phyloP scores from a whole-genome alignment of 2,888 invertebrate species.

The Cryptosula pallasiana region DNA sequence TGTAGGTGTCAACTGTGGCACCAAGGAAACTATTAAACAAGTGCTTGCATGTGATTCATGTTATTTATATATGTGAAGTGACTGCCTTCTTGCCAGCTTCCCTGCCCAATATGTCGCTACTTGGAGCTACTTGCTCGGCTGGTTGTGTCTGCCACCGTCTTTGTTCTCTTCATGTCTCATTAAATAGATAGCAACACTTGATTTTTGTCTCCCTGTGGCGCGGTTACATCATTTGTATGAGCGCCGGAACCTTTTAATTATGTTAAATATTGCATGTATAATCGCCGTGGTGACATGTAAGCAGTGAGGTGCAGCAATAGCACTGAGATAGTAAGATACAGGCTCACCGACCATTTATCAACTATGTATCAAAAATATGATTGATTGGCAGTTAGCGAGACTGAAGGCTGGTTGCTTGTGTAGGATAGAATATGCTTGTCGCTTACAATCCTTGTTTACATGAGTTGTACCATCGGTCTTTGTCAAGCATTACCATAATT shows the following conservation, averaged over 20 bases:
- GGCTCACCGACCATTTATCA: neutral
- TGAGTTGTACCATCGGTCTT: neutral
- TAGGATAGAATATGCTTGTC: neutral
- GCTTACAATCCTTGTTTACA: neutral
- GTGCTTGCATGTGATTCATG: neutral
- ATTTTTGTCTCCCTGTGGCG: neutral
- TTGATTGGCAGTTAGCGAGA: neutral
- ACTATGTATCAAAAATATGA: neutral
- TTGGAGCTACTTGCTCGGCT: neutral
- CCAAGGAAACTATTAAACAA: neutral
- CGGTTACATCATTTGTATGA: neutral
- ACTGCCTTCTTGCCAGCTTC: neutral
- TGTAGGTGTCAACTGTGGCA: neutral
- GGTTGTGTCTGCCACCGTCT: neutral
- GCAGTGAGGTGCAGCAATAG: neutral
- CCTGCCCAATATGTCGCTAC: neutral
- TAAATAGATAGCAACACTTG: conserved; percentile 6
- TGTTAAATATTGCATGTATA: neutral
- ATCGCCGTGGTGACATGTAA: neutral
- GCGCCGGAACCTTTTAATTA: neutral
- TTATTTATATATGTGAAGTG: neutral
- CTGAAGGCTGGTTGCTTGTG: neutral
- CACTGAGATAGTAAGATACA: neutral
- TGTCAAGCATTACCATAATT: conserved; percentile 7
- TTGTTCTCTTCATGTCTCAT: conserved; percentile 13